phyloP scores from a whole-genome alignment of 2,888 invertebrate species.

The Euzophera pinguis region DNA sequence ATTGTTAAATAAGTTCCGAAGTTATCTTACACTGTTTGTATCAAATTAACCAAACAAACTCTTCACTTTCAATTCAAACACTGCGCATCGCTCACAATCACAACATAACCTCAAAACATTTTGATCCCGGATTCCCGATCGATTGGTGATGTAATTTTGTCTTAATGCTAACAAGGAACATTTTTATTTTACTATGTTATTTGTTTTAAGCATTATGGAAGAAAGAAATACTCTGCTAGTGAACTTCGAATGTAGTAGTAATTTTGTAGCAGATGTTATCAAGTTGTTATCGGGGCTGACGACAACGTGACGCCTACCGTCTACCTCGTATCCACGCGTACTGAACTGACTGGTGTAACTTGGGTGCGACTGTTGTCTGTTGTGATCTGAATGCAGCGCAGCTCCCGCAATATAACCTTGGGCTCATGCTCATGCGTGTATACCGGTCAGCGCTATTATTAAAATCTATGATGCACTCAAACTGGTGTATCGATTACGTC shows the following conservation, averaged over 20 bases:
- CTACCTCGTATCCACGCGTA: background rate
- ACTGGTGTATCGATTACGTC: too few relatives aligned
- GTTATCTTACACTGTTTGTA: too few relatives aligned
- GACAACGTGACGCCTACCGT: background rate
- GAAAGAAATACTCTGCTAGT: background rate
- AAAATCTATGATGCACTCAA: too few relatives aligned
- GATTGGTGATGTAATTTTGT: conserved; percentile 2
- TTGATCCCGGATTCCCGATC: background rate
- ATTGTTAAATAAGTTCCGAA: too few relatives aligned
- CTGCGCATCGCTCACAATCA: background rate
- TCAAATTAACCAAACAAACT: background rate
- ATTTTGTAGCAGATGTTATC: conserved; percentile 3
- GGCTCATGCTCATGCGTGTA: too few relatives aligned
- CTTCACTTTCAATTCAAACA: background rate
- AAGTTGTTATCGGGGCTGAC: background rate
- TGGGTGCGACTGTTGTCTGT: background rate
- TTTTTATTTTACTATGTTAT: too few relatives aligned
- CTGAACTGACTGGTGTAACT: background rate
- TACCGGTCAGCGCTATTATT: too few relatives aligned
- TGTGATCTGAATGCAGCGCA: background rate
- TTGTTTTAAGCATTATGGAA: too few relatives aligned
- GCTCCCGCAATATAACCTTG: too few relatives aligned
- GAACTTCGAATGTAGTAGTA: background rate
- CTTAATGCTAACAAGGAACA: background rate
- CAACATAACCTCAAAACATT: conserved; percentile 7